phyloP scores from a whole-genome alignment of 2,888 invertebrate genomes.

The Erebia aethiops region DNA sequence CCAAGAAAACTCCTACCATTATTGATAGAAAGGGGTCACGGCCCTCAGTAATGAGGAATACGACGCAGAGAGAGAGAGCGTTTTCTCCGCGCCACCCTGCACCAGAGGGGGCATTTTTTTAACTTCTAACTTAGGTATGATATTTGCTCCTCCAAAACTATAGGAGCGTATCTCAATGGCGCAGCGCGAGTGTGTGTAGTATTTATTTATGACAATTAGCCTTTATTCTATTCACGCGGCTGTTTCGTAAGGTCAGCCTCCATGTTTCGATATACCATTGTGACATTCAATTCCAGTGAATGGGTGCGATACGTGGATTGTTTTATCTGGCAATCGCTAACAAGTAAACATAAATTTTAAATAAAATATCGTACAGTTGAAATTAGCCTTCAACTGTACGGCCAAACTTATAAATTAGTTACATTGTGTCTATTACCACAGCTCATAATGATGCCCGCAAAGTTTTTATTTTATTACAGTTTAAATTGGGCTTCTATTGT shows the following conservation, averaged over 20 bases:
- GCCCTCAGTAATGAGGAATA: too few relatives aligned
- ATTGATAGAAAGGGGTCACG: too few relatives aligned
- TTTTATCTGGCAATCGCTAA: slow-evolving; percentile 1
- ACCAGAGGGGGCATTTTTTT: neutral
- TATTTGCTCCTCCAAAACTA: neutral
- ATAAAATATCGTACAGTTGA: neutral
- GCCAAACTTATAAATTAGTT: too few relatives aligned
- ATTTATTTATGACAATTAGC: slow-evolving; percentile 43
- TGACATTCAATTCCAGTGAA: slow-evolving; percentile 30
- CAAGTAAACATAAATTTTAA: neutral
- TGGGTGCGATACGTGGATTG: slow-evolving; percentile 26
- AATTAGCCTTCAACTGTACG: neutral
- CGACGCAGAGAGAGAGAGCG: too few relatives aligned
- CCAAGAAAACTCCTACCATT: too few relatives aligned
- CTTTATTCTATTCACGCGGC: slow-evolving; percentile 37
- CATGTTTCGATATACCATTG: slow-evolving; percentile 33
- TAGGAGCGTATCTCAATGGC: neutral
- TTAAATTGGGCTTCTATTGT: too few relatives aligned
- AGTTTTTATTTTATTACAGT: too few relatives aligned
- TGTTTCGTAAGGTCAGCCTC: slow-evolving; percentile 32
- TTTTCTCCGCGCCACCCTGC: too few relatives aligned
- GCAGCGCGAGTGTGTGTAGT: slow-evolving; percentile 25
- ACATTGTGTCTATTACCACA: too few relatives aligned
- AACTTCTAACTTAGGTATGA: neutral
- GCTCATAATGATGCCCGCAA: too few relatives aligned